These are phyloP conservation scores for Anolis sagrei DNA, from an alignment of 2,113 vertebrate genomes.

Conservation along the genomic window DNA sequence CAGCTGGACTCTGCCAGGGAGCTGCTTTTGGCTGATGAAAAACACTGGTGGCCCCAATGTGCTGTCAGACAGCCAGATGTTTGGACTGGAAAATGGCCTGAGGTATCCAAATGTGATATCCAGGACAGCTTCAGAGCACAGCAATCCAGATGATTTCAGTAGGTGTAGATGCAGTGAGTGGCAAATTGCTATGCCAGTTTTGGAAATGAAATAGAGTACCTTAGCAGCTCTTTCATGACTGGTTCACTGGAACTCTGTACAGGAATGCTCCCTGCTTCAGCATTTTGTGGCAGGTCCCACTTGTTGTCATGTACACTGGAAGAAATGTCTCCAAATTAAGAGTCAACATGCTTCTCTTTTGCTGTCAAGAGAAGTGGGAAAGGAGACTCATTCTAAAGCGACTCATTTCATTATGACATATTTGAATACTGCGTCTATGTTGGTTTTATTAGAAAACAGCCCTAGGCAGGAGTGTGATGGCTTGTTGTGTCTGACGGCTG, in stretches of 20 bases:
- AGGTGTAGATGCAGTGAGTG: too few species aligned
- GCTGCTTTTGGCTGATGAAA: too few species aligned
- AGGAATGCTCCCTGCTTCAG: not conserved
- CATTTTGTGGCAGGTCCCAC: too few species aligned
- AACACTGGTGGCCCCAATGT: too few species aligned
- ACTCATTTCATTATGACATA: conserved; percentile 8
- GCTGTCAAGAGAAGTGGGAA: conserved; percentile 19
- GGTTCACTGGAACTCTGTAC: not conserved
- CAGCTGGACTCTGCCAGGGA: too few species aligned
- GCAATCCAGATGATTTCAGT: too few species aligned
- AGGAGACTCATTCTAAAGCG: not conserved
- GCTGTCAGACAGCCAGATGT: too few species aligned
- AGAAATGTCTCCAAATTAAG: not conserved
- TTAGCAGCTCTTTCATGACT: not conserved
- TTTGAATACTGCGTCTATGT: conserved; percentile 23
- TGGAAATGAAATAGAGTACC: too few species aligned
- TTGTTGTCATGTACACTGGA: not conserved
- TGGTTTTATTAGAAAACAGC: conserved; percentile 32
- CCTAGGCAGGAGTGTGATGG: conserved; percentile 13
- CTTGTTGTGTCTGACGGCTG: conserved; percentile 7
- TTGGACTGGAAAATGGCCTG: too few species aligned
- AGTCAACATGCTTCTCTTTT: not conserved
- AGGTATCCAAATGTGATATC: too few species aligned
- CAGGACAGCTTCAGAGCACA: too few species aligned
- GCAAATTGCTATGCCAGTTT: too few species aligned